Percentiles rank a stretch among this genome's conserved stretches.
phyloP scores from a whole-genome alignment of 1,140 invertebrate species.

The Zaprionus kolodkinae region DNA sequence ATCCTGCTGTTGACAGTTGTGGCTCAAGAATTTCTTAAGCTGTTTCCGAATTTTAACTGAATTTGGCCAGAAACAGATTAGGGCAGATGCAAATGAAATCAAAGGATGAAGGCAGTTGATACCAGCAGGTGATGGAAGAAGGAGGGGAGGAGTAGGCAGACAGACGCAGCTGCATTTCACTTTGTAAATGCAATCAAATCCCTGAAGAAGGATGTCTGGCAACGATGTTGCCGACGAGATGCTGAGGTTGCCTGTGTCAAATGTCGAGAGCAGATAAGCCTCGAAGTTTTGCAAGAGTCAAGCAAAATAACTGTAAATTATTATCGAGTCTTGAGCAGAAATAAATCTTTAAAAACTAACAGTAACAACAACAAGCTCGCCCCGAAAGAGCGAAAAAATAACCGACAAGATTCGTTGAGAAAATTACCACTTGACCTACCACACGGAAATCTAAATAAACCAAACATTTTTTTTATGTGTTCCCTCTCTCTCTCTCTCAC shows the following conservation, averaged over 20 bases:
- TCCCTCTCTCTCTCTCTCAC: slow-evolving; percentile 6
- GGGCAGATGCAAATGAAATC: slow-evolving; percentile 26
- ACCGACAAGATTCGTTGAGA: slow-evolving; percentile 47
- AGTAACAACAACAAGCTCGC: not conserved
- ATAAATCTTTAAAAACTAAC: not conserved
- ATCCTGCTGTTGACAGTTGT: slow-evolving; percentile 8
- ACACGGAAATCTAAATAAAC: slow-evolving; percentile 78
- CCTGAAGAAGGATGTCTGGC: not conserved
- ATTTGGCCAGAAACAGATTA: slow-evolving; percentile 2
- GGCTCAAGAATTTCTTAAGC: not conserved
- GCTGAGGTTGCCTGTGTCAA: not conserved
- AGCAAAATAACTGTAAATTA: not conserved
- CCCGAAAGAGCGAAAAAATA: not conserved
- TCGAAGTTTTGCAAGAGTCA: not conserved
- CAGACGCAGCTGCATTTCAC: not conserved
- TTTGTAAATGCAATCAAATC: not conserved
- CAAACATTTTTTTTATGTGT: slow-evolving; percentile 56
- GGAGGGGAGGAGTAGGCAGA: too few species aligned
- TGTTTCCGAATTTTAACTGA: not conserved
- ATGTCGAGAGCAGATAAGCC: slow-evolving; percentile 2
- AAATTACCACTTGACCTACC: slow-evolving; percentile 80
- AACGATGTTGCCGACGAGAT: too few species aligned
- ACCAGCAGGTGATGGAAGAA: not conserved
- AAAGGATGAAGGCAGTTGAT: slow-evolving; percentile 10
- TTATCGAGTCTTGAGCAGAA: not conserved